Base-by-base conservation (phyloP, 2,888 invertebrate species). In the Tinea semifulvella region DNA sequence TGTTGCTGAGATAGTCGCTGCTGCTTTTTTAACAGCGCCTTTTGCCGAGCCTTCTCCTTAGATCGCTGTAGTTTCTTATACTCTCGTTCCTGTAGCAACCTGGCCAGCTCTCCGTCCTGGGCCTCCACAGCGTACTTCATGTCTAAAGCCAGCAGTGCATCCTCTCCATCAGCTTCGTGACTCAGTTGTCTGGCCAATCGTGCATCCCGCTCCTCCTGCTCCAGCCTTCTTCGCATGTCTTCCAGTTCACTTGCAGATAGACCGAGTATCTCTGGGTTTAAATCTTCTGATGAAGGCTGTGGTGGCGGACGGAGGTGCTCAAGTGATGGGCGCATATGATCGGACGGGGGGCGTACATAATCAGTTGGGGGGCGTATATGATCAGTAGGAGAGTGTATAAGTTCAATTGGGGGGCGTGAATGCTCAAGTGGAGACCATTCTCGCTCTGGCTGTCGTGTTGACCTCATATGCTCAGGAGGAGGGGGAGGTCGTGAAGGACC, bases 41-140 rank as follows among this genome's bases (percentile, higher is more conserved):
- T 79, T 49, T 80, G 80, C 47, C 63, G 62, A 0, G 80, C 79
- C 50, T 76, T 80, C 48, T 80, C 80, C 51, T 80, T 80, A 14
- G 80, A 80, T 47, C 72, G 56, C 49, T 80, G 80, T 6, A 80
- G 57, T 49, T 80, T 80, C 46, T 80, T 80, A 49, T 80, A 80
- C 51, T 80, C 80, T 46, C 80, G 55, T 46, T 80, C 80, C 49
- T 80, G 80, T 2, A 80, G 61, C 39, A 80, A 53, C 27, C 79
- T 55, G 0, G 80, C 80, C 1, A 80, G 60, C 48, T 80, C 80
- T 27, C 74, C 65, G 48, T 80, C 80, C 44, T 80, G 80, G n/a
- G 75, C 80, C 51, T 80, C 80, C 3, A 80, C 80, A 1, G 80
- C 80, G 57, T 68, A 77, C 48, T 66, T 67, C 80, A 80, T 79